Percentiles rank a stretch among this genome's conserved stretches.
These are phyloP conservation scores for Malurus cyaneus DNA, from an alignment of 2,113 vertebrate genomes.

Conservation along the genomic window DNA sequence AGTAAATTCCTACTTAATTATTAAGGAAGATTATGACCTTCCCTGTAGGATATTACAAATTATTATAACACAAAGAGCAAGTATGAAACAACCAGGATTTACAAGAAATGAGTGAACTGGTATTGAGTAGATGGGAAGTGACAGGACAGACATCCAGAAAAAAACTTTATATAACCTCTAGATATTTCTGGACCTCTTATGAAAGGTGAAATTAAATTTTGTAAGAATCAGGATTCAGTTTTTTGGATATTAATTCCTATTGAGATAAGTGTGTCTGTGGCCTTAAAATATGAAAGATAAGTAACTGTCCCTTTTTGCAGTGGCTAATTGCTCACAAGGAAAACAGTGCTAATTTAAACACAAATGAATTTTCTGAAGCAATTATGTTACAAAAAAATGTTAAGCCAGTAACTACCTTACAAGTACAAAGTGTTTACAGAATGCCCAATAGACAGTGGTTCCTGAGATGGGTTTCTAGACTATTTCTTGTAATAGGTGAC, in stretches of 20 bases:
- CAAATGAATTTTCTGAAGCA: not conserved
- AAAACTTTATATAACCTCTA: not conserved
- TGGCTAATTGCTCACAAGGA: not conserved
- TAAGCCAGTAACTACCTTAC: not conserved
- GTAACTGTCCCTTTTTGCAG: not conserved
- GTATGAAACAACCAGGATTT: not conserved
- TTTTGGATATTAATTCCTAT: not conserved
- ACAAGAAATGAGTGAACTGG: not conserved
- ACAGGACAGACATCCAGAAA: not conserved
- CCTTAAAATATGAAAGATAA: not conserved
- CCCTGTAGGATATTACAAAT: not conserved
- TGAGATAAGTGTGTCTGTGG: not conserved
- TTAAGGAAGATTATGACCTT: not conserved
- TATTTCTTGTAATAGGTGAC: not conserved
- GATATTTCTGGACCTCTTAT: not conserved
- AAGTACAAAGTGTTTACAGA: not conserved
- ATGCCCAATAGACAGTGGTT: not conserved
- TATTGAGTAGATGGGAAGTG: not conserved
- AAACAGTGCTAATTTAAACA: not conserved
- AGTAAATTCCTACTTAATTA: constrained; percentile 5
- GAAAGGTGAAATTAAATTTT: not conserved
- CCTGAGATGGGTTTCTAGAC: not conserved
- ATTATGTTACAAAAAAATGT: not conserved
- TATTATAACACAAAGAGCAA: not conserved
- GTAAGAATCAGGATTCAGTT: not conserved